phyloP scores from a whole-genome alignment of 2,888 invertebrate species.

The Capitulum mitella region DNA sequence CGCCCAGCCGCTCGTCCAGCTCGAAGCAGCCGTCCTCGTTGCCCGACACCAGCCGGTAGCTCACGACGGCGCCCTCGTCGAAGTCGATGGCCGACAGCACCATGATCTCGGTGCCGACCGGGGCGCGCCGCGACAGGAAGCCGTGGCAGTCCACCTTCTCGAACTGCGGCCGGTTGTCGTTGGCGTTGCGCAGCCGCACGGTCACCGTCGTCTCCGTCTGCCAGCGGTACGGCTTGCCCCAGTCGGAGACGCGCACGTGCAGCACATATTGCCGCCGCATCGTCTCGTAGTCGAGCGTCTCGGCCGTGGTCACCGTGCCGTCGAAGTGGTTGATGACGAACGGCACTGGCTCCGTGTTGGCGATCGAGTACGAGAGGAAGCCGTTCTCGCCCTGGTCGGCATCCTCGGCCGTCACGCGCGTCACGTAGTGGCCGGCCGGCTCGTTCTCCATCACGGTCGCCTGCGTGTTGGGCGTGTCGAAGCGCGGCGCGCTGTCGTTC shows the following conservation, averaged over 20 bases:
- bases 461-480: slow-evolving; percentile 43
- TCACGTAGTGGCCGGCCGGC: slow-evolving; percentile 73
- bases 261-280: slow-evolving; percentile 75
- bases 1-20: slow-evolving; percentile 71
- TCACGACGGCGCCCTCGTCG: slow-evolving; percentile 80
- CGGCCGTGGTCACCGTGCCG: slow-evolving; percentile 76
- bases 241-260: slow-evolving; percentile 83
- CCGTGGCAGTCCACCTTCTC: slow-evolving; percentile 69
- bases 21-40: slow-evolving; percentile 86
- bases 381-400: slow-evolving; percentile 89
- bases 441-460: slow-evolving; percentile 80
- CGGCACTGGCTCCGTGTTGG: slow-evolving; percentile 70
- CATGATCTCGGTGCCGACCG: slow-evolving; percentile 71
- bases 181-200: slow-evolving; percentile 73
- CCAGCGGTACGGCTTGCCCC: slow-evolving; percentile 82
- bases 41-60: slow-evolving; percentile 76
- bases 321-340: slow-evolving; percentile 92
- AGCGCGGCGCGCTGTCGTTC: slow-evolving; percentile 56
- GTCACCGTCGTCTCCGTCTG: slow-evolving; percentile 81
- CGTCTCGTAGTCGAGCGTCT: slow-evolving; percentile 80
- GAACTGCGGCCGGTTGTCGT: slow-evolving; percentile 78
- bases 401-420: slow-evolving; percentile 76
- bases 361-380: slow-evolving; percentile 87
- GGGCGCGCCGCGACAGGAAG: slow-evolving; percentile 64
- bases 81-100: slow-evolving; percentile 89